phyloP scores from a whole-genome alignment of 2,113 vertebrate species.

The Misgurnus mizolepis region DNA sequence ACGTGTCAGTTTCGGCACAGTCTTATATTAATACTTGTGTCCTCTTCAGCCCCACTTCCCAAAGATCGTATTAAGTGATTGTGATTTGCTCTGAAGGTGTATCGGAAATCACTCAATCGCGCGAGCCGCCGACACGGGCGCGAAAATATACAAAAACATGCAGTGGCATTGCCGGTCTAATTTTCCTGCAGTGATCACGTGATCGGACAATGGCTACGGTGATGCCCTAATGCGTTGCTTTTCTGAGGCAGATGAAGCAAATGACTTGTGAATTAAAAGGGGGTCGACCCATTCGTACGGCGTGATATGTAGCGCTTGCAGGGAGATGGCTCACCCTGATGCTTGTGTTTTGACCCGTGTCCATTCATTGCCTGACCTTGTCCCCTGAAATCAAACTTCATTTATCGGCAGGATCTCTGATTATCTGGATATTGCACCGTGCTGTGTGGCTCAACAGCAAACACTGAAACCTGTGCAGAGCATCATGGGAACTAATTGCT shows the following conservation, averaged over 20 bases:
- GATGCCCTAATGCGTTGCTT: conserved; percentile 27
- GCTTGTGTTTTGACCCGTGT: conserved; percentile 77
- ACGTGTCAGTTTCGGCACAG: conserved; percentile 97
- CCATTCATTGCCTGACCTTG: conserved; percentile 85
- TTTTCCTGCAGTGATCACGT: conserved; percentile 43
- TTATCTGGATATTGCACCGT: conserved; percentile 69
- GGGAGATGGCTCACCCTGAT: conserved; percentile 63
- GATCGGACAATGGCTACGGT: not conserved
- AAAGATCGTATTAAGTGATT: conserved; percentile 96
- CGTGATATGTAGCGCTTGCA: conserved; percentile 57
- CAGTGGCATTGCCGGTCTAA: conserved; percentile 54
- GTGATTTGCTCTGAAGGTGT: conserved; percentile 97
- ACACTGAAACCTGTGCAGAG: conserved; percentile 60
- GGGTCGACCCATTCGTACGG: conserved; percentile 56
- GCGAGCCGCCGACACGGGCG: conserved; percentile 81
- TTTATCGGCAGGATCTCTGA: conserved; percentile 83
- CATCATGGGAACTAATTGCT: conserved; percentile 60
- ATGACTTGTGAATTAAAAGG: conserved; percentile 61
- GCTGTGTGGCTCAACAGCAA: conserved; percentile 55
- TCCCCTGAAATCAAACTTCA: conserved; percentile 86
- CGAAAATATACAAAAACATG: conserved; percentile 81
- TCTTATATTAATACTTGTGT: conserved; percentile 99
- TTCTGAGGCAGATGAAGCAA: conserved; percentile 48
- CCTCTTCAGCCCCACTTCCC: conserved; percentile 86
- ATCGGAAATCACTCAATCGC: conserved; percentile 95